Evolutionary conservation across 1,140 invertebrate species (phyloP).

Genomic region (Galleria mellonella): DNA sequence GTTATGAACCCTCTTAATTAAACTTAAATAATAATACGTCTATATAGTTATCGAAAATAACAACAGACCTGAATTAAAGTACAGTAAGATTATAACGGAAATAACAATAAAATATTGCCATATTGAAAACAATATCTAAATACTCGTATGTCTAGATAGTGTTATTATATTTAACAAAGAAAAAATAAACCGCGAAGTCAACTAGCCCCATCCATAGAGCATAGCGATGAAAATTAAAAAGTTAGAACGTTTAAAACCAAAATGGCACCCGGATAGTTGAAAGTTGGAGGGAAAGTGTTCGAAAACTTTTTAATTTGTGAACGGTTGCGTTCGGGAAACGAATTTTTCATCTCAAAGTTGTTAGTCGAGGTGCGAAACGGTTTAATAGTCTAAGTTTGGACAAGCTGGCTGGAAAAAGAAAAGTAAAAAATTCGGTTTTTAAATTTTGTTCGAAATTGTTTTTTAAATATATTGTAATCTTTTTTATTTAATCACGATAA

Average conservation of each 20-base stretch:
- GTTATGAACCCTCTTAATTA: too few relatives aligned
- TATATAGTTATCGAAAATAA: too few relatives aligned
- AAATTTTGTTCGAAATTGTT: neutral
- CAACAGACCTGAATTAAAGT: too few relatives aligned
- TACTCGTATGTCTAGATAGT: too few relatives aligned
- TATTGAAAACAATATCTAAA: too few relatives aligned
- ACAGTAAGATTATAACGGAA: too few relatives aligned
- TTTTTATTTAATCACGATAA: too few relatives aligned
- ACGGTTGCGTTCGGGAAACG: slow-evolving; percentile 39
- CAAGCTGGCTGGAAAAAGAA: slow-evolving; percentile 3
- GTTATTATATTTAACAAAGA: too few relatives aligned
- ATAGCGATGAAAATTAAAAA: slow-evolving; percentile 43
- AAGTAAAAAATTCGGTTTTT: slow-evolving; percentile 13
- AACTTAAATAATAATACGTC: too few relatives aligned
- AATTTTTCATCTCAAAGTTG: slow-evolving; percentile 52
- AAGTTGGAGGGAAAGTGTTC: slow-evolving; percentile 58
- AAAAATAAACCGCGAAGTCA: too few relatives aligned
- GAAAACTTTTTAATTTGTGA: slow-evolving; percentile 64
- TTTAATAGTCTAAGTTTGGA: slow-evolving; percentile 30
- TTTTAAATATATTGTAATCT: neutral
- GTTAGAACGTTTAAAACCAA: slow-evolving; percentile 49
- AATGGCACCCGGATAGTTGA: slow-evolving; percentile 58
- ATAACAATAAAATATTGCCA: too few relatives aligned
- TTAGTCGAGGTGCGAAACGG: slow-evolving; percentile 24
- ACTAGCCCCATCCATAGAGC: neutral